phyloP scores from a whole-genome alignment of 2,113 vertebrate species.

The Pachyramphus minor region DNA sequence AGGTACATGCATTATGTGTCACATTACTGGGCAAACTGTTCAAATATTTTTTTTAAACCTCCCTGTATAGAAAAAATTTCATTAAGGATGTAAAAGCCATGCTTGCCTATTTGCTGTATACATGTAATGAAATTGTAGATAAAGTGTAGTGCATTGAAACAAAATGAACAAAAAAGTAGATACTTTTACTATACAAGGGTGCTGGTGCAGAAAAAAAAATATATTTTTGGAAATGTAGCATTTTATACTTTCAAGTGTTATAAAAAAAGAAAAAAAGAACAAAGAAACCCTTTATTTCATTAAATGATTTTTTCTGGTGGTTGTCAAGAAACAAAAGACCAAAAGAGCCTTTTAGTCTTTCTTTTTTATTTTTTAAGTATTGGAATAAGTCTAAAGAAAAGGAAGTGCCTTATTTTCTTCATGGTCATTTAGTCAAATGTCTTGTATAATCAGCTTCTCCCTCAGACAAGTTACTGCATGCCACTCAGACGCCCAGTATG shows the following conservation, averaged over 20 bases:
- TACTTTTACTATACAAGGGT: conserved; percentile 89
- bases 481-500: conserved; percentile 75
- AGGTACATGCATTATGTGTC: conserved; percentile 90
- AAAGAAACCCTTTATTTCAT: conserved; percentile 96
- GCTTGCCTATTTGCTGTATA: conserved; percentile 92
- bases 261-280: conserved; percentile 85
- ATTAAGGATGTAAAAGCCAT: conserved; percentile 96
- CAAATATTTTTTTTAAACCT: conserved; percentile 83
- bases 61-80: conserved; percentile 84
- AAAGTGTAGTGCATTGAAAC: conserved; percentile 86
- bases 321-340: conserved; percentile 89
- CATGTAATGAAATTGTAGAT: conserved; percentile 93
- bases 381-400: conserved; percentile 88
- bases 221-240: conserved; percentile 93
- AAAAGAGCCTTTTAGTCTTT: conserved; percentile 88
- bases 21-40: conserved; percentile 86
- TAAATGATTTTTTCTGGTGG: conserved; percentile 87
- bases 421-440: conserved; percentile 84
- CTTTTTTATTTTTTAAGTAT: conserved; percentile 84
- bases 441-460: conserved; percentile 79
- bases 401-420: conserved; percentile 94
- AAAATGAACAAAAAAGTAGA: conserved; percentile 83
- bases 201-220: conserved; percentile 89
- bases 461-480: conserved; percentile 76
- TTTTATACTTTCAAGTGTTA: conserved; percentile 97